phyloP scores from a whole-genome alignment of 2,888 invertebrate species.

The Hedychridium roseum region DNA sequence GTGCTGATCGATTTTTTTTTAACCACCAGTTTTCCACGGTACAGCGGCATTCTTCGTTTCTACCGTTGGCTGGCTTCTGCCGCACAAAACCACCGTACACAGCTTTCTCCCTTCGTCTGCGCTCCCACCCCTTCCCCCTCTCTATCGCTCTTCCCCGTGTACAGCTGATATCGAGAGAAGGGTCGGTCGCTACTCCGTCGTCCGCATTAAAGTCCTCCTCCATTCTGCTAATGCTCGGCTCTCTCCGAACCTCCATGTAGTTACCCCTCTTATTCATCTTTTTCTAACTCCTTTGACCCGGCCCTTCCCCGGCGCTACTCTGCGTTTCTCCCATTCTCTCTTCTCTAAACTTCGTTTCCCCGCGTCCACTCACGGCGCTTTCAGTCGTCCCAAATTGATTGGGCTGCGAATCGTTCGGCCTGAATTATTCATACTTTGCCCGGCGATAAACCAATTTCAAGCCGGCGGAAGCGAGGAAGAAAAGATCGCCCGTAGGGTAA shows the following conservation, averaged over 20 bases:
- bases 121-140: slow-evolving; percentile 6
- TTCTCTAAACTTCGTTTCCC: no score
- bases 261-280: slow-evolving; percentile 8
- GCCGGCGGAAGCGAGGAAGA: slow-evolving; percentile 42
- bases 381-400: slow-evolving; percentile 56
- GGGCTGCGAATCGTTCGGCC: slow-evolving; percentile 53
- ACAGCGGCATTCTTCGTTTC: no score
- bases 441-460: slow-evolving; percentile 58
- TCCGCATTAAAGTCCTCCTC: slow-evolving; percentile 36
- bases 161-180: neutral
- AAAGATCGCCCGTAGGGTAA: slow-evolving; percentile 16
- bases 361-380: slow-evolving; percentile 27
- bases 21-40: no score
- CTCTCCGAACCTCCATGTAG: slow-evolving; percentile 17
- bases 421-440: slow-evolving; percentile 61
- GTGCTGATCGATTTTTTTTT: no score
- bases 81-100: no score
- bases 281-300: slow-evolving; percentile 5
- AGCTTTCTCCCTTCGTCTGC: no score
- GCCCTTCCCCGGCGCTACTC: neutral
- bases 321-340: no score
- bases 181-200: slow-evolving; percentile 12
- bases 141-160: neutral
- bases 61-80: no score
- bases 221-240: slow-evolving; percentile 38